Percentiles rank a stretch among this genome's conserved stretches.
phyloP scores from a whole-genome alignment of 2,797 vertebrate genomes.

The Agapornis canus region DNA sequence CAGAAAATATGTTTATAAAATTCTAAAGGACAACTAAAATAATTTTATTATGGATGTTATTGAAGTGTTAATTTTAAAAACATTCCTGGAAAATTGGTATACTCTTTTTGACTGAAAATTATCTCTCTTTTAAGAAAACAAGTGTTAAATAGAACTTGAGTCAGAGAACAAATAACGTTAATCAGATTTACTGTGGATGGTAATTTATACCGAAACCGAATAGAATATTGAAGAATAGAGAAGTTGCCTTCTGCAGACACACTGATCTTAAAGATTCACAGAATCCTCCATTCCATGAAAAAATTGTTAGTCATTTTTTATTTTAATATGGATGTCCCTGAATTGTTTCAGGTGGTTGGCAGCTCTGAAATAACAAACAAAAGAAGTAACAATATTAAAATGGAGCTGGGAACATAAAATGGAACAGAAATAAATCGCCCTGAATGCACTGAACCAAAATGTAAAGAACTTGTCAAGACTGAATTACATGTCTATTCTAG shows the following conservation, averaged over 20 bases:
- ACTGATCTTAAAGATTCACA: background rate
- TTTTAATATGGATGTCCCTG: background rate
- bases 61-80: background rate
- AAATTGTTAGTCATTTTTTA: background rate
- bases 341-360: background rate
- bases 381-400: background rate
- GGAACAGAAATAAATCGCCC: background rate
- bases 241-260: background rate
- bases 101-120: background rate
- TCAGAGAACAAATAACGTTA: constrained; percentile 7
- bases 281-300: background rate
- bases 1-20: background rate
- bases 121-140: background rate
- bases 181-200: constrained; percentile 16
- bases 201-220: background rate
- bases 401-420: background rate
- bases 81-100: background rate
- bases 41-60: background rate
- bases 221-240: background rate
- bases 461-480: background rate
- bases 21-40: background rate
- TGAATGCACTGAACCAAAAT: background rate
- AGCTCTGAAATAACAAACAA: background rate
- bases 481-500: background rate
- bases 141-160: background rate